Evolutionary conservation across 2,113 vertebrate genomes (phyloP), one percentile per base, ranked within the genome.

Genomic region (Anhinga anhinga): DNA sequence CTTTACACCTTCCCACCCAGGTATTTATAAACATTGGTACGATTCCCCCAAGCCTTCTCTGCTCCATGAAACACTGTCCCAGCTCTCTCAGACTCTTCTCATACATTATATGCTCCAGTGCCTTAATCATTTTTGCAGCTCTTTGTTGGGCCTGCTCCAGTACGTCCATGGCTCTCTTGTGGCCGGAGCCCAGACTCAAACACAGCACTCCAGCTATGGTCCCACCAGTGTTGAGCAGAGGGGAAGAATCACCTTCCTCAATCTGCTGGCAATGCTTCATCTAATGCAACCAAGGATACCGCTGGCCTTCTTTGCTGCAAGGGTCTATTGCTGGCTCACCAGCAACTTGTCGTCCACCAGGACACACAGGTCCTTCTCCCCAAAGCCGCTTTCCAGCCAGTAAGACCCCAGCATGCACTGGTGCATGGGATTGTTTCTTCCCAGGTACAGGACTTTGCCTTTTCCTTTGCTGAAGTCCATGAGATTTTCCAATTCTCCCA

Each of bases 321-420:
- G 19, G 13, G 4, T 13, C 19, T 3, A 0, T 7, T 56, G 25
- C 36, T 50, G n/a, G 30, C 29, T 65, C n/a, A 30, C 1, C 8
- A 23, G 26, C 67, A 55, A 42, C 40, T 29, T 38, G 12, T 7
- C 32, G 40, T 26, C 56, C 50, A 72, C 13, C 42, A 72, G 42
- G 40, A 81, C 5, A 4, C 42, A 81, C 10, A 65, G 20, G 30
- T 56, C 29, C 25, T 56, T 34, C 58, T 34, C n/a, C 21, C 34
- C 50, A 73, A 55, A 56, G 67, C 42, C 81, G 27, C 65, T 40
- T 80, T 65, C 49, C n/a, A 56, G 42, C 2, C 66, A 56, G 86
- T 29, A 47, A 71, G n/a, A 3, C 30, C 49, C 16, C 58, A 42
- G 12, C 20, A 58, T 6, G 16, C 50, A 36, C 30, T 21, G 16